Evolutionary conservation across 2,113 vertebrate species (phyloP), one percentile per base, ranked within the genome.

Genomic region (Oncorhynchus tshawytscha): DNA sequence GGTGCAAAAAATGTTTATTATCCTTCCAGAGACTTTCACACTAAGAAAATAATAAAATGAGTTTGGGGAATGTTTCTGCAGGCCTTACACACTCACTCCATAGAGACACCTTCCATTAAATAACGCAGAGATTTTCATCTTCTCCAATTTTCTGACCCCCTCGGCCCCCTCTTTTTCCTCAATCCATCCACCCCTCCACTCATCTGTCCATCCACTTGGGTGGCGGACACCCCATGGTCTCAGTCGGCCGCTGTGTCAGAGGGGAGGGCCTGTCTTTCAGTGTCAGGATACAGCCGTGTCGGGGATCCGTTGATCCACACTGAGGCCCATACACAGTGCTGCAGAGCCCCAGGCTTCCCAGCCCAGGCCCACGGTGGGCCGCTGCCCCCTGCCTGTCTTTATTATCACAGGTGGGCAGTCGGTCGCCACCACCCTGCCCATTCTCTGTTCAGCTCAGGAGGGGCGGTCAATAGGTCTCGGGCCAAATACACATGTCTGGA

Each of bases 391-490:
- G 87, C 86, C 73, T 84, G 84, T 78, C 65, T 89, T 73, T 94
- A 88, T 94, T 94, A 92, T 94, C 91, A 91, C 93, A 94, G 93
- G 91, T 94, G 93, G 91, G 87, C 80, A 62, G 73, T 90, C 73
- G 84, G 82, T 78, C 75, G 24, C 74, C 87, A 82, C 88, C 86
- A 89, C 77, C 78, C 34, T 39, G 80, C 76, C 67, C 72, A 72
- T 73, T 82, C 83, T 78, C 72, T 80, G 71, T 68, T 72, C 48
- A 77, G 81, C 80, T 87, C 80, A 67, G 76, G 66, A 70, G 73
- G 81, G 74, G 82, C 68, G 27, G 78, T 85, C 80, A 85, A 70
- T 73, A 83, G 85, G 79, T 34, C 34, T 49, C n/a, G 45, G 64
- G 22, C 60, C 24, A 27, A n/a, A 20, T 67, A 5, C 51, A 39